Base-by-base conservation (phyloP, 92 coral and sea anemone species). In the Micromussa lordhowensis region DNA sequence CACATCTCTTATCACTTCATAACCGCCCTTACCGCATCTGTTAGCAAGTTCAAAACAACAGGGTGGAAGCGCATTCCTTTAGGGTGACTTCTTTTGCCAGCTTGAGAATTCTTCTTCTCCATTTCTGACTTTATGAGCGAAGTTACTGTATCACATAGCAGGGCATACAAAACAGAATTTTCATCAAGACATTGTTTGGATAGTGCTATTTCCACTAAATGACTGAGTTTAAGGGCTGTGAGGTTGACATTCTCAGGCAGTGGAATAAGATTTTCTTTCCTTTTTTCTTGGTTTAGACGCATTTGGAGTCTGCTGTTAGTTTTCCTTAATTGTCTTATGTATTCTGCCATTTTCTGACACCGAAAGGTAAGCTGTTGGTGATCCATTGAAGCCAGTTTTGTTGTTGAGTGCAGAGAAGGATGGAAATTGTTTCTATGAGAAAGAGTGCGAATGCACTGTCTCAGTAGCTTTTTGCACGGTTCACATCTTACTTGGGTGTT, bases 1-100 rank as follows among this genome's bases (percentile, higher is more conserved):
- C 3, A 77, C 21, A 6, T 77, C 81, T 87, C 86, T 38, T 0
- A 87, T 61, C 68, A 31, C 24, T 28, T 79, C 29, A 48, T 87
- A 78, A 1, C 90, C 90, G 8, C 90, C 90, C 75, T 87, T 21
- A 30, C 75, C 83, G 38, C 90, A 87, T 80, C 24, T 87, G 28
- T 68, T 71, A 0, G 86, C 85, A 2, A 87, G 90, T 14, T 71
- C 49, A 69, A 36, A 19, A 87, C 90, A 68, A 87, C 76, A 3
- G 90, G 90, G 6, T 80, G 82, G 29, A 87, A 87, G 22, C 86
- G 79, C 90, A 87, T 87, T 69, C 86, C 86, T 77, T 77, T 77
- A 4, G 81, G 64, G 7, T 77, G 64, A 5, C 4, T 24, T 77
- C 22, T 77, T 12, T 49, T 49, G 14, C 40, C 26, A 15, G 68